Base-by-base conservation (phyloP, 2,888 invertebrate genomes). In the Tetranychus truncatus region DNA sequence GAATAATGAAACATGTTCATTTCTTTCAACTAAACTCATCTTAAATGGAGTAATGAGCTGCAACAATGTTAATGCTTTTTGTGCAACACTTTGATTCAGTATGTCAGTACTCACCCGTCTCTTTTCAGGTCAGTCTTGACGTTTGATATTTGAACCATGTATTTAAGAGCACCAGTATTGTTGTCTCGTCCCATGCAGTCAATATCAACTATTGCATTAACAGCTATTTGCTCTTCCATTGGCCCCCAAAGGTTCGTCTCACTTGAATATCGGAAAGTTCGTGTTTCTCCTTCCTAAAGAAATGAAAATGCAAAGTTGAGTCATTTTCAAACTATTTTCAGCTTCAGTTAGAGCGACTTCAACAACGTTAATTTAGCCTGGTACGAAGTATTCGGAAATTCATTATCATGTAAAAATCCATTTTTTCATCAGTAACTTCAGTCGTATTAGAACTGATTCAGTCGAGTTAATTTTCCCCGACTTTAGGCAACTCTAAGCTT, bases 221-320 rank as follows among this genome's bases (percentile, higher is more conserved):
- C 20, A 9, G 72, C 21, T 11, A 78, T 74, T 20, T 77, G 72
- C n/a, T 78, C 77, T 20, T 77, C 75, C 67, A 76, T 67, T 8
- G 73, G 65, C 18, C 77, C 78, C 78, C 78, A 78, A 9, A 78
- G 73, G 15, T 77, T 74, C 3, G 77, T 78, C 15, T 34, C 73
- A 46, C 78, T 78, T 46, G 75, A 67, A 66, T 78, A 78, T 5
- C 46, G 66, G 44, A 78, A 78, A 44, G 75, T 73, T n/a, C 77
- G 74, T 7, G 75, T 75, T 73, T 78, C 78, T 67, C 75, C 66
- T 72, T 46, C 34, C 72, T 72, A 9, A 34, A 20, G 69, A 21
- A 15, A 69, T 20, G 55, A 6, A 55, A 55, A 15, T 55, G 3
- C 4, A 15, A 11, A 55, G 15, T 55, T 55, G 55, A 15, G 55